Conservation (phyloP, 92 coral and sea anemone species). For the Paramuricea clavata region DNA sequence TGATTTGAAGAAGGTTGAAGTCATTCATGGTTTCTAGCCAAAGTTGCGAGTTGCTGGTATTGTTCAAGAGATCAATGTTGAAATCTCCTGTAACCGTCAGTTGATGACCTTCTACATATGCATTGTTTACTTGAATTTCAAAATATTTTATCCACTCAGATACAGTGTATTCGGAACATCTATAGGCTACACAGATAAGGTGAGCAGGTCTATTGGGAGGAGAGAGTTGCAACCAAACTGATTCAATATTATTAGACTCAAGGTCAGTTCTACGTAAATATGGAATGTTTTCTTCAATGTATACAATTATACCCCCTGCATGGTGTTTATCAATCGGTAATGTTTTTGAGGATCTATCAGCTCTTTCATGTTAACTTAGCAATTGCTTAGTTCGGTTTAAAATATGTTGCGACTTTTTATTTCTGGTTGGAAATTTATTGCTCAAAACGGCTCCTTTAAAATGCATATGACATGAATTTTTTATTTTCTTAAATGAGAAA, state of each 20-base stretch:
- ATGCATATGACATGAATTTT: no score
- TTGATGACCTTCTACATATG: constrained; percentile 14
- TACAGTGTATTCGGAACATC: background rate
- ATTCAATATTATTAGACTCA: constrained; percentile 16
- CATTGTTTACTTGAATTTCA: constrained; percentile 13
- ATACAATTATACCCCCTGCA: constrained; percentile 5
- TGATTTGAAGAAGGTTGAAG: background rate
- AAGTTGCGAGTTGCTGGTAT: background rate
- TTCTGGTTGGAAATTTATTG: no score
- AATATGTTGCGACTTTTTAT: no score
- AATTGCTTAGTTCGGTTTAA: no score
- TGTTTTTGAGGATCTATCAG: no score
- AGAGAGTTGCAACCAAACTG: constrained; percentile 26
- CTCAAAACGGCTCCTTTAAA: no score
- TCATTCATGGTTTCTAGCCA: constrained; percentile 49
- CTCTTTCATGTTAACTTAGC: no score
- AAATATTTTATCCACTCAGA: background rate
- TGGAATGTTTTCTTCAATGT: constrained; percentile 9
- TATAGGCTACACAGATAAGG: constrained; percentile 5
- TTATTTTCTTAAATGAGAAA: no score
- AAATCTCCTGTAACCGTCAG: constrained; percentile 51
- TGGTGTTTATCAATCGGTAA: no score
- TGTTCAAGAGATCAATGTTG: constrained; percentile 37
- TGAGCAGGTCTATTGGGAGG: constrained; percentile 2
- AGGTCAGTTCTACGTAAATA: background rate